Percentiles rank a stretch among this genome's conserved stretches.
Evolutionary conservation across 2,797 vertebrate species (phyloP).

Genomic region (Notamacropus eugenii): DNA sequence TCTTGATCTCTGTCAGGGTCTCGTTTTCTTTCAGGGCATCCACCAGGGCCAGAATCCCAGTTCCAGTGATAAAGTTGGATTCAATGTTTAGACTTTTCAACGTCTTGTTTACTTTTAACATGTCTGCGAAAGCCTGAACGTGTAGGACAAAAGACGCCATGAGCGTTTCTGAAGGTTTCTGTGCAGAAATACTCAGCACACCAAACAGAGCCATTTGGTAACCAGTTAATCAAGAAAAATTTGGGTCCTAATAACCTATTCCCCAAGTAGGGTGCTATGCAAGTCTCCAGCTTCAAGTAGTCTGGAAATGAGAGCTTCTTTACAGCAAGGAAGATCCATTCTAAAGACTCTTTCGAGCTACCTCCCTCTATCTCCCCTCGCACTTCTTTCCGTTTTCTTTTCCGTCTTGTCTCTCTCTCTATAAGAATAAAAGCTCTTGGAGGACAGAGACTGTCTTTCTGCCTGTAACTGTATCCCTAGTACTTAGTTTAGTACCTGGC

Average conservation of each 20-base stretch:
- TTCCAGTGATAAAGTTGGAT: conserved; percentile 97
- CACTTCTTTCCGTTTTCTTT: background rate
- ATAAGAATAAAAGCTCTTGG: background rate
- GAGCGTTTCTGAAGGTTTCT: conserved; percentile 51
- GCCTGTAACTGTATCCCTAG: background rate
- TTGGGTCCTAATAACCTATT: background rate
- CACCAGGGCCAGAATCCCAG: conserved; percentile 93
- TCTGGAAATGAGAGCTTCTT: background rate
- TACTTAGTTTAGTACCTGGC: background rate
- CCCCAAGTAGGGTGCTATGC: background rate
- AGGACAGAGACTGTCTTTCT: background rate
- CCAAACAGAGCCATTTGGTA: background rate
- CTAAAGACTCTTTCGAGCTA: background rate
- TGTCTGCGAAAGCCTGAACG: conserved; percentile 93
- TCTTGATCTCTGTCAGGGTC: conserved; percentile 96
- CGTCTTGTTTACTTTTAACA: conserved; percentile 94
- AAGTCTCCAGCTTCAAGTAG: background rate
- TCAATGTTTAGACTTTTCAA: conserved; percentile 95
- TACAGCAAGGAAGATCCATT: background rate
- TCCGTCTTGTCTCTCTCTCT: background rate
- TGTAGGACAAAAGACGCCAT: conserved; percentile 40
- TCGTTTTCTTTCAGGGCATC: conserved; percentile 95
- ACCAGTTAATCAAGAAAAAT: background rate
- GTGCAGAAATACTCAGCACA: conserved; percentile 7
- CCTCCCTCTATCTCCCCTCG: background rate